Base-by-base conservation (phyloP, 2,113 vertebrate species). In the Sorex fumeus region DNA sequence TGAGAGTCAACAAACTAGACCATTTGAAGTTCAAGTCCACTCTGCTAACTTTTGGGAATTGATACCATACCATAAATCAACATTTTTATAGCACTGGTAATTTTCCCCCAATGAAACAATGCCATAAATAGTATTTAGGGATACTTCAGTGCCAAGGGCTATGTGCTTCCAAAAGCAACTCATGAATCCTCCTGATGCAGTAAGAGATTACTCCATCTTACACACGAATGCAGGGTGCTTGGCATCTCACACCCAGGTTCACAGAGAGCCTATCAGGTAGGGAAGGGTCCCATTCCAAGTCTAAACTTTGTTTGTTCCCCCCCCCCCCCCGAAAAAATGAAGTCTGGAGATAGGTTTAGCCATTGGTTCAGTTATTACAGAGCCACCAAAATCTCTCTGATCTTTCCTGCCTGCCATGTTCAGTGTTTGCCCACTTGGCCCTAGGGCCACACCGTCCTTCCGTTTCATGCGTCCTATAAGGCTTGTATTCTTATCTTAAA, bases 61-160 rank as follows among this genome's bases (percentile, higher is more conserved):
- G 69, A 91, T 19, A 90, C 30, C 25, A 85, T 43, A 67, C 36
- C 36, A 50, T 34, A 70, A 69, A 57, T 32, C 80, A 95, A 88
- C 53, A 87, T 8, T 77, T 79, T 6, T 53, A 18, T 19, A 36
- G 47, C 30, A 72, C 62, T 60, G 83, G 87, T 40, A 19, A 66
- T 23, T 90, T 77, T 60, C 76, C 47, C 60, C 60, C 40, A 83
- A 9, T 7, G 3, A 88, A 88, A 69, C 34, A 78, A 85, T 71
- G 72, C 30, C n/a, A 69, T 23, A 76, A 47, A 66, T 27, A 93
- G 34, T 47, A 27, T 30, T 75, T 79, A 81, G 34, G 4, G 60
- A 13, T 34, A 62, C 66, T 18, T 25, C 7, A 70, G 40, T 72
- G 28, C 71, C 34, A 53, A 91, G 71, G 57, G 64, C 45, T 9